Conservation (phyloP, 2,113 vertebrate genomes). For the Albula glossodonta region DNA sequence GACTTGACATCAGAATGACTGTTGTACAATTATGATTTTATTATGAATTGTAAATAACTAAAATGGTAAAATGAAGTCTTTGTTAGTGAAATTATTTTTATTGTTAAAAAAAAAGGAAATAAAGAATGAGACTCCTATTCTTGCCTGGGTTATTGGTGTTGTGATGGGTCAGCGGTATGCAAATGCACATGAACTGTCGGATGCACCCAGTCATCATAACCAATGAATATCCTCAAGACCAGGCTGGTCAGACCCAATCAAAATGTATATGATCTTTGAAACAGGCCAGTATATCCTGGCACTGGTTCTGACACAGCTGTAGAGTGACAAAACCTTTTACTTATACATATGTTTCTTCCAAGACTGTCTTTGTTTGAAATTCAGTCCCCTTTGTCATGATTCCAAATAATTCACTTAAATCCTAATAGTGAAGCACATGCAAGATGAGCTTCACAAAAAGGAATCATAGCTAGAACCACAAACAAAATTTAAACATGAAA, state of each 20-base stretch:
- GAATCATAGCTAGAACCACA: background rate
- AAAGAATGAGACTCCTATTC: constrained; percentile 52
- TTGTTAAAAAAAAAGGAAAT: constrained; percentile 67
- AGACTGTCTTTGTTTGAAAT: too few relatives aligned
- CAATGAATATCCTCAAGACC: background rate
- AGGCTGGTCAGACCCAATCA: background rate
- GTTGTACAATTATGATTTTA: constrained; percentile 51
- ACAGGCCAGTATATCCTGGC: background rate
- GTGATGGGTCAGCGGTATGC: background rate
- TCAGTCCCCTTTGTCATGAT: too few relatives aligned
- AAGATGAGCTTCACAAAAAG: background rate
- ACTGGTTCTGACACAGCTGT: background rate
- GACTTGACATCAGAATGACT: constrained; percentile 33
- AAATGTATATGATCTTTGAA: background rate
- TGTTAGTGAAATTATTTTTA: constrained; percentile 78
- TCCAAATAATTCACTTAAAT: too few relatives aligned
- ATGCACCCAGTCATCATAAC: background rate
- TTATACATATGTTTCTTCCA: too few relatives aligned
- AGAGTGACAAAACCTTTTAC: too few relatives aligned
- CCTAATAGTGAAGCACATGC: too few relatives aligned
- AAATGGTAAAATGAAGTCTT: constrained; percentile 67
- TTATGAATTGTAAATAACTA: constrained; percentile 68
- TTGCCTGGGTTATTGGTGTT: constrained; percentile 32
- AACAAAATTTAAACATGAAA: background rate
- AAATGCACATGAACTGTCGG: background rate